Conservation (phyloP, 2,888 invertebrate species). For the Lysandra coridon region DNA sequence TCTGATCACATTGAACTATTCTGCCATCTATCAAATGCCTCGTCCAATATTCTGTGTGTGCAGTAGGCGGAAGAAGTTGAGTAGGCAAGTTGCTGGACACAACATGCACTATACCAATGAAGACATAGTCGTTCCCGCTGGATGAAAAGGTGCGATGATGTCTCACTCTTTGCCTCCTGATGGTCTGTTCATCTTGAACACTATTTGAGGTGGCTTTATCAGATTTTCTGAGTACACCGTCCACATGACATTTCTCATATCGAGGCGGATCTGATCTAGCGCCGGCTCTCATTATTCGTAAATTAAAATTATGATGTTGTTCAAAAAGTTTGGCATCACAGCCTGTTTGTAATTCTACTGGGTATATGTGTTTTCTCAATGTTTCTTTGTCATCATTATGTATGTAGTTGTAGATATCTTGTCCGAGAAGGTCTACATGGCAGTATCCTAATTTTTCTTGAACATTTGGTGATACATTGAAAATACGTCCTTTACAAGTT, state of each 20-base stretch:
- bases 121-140: conserved; percentile 83
- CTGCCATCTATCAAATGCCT: conserved; percentile 93
- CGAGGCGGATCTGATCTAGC: conserved; percentile 86
- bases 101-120: conserved; percentile 87
- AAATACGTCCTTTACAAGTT: conserved; percentile 90
- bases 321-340: conserved; percentile 62
- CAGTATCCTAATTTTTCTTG: conserved; percentile 92
- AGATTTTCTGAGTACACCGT: conserved; percentile 82
- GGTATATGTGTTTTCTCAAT: conserved; percentile 84
- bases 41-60: conserved; percentile 93
- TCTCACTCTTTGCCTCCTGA: conserved; percentile 74
- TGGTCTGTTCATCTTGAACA: conserved; percentile 75
- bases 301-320: conserved; percentile 78
- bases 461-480: conserved; percentile 91
- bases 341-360: conserved; percentile 70
- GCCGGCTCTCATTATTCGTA: conserved; percentile 83
- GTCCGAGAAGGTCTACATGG: conserved; percentile 93
- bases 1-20: conserved; percentile 94
- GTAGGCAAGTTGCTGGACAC: conserved; percentile 80
- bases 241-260: conserved; percentile 85
- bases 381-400: conserved; percentile 91
- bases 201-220: conserved; percentile 79
- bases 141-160: conserved; percentile 75
- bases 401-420: conserved; percentile 90
- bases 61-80: conserved; percentile 78